Evolutionary conservation across 1,140 invertebrate species (phyloP).

Genomic region (Drosophila busckii): DNA sequence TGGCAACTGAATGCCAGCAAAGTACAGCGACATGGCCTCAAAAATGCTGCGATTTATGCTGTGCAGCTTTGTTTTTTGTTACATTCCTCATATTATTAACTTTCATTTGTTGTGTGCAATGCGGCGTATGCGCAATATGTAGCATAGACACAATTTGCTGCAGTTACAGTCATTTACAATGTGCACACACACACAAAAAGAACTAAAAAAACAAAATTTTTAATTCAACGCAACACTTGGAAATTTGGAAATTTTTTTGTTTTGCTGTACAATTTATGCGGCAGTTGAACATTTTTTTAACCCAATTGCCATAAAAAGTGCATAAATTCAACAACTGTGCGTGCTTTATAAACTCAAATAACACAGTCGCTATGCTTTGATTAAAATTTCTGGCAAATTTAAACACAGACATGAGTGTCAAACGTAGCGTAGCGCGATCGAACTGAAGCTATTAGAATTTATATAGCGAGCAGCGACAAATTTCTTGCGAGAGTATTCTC

Average conservation of each 20-base stretch:
- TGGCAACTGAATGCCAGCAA: slow-evolving; percentile 23
- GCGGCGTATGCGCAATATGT: slow-evolving; percentile 63
- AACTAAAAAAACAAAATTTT: slow-evolving; percentile 7
- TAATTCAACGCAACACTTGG: slow-evolving; percentile 50
- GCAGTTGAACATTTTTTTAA: slow-evolving; percentile 36
- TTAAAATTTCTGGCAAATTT: slow-evolving; percentile 36
- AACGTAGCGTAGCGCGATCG: too few relatives aligned
- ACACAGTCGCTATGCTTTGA: too few relatives aligned
- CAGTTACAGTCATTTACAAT: slow-evolving; percentile 44
- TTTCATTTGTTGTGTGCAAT: slow-evolving; percentile 49
- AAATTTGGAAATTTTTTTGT: slow-evolving; percentile 60
- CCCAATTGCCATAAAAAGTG: slow-evolving; percentile 57
- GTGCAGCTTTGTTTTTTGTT: background rate
- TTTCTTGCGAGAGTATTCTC: too few relatives aligned
- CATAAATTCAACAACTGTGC: too few relatives aligned
- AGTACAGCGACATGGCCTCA: background rate
- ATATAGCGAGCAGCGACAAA: too few relatives aligned
- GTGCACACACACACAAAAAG: slow-evolving; percentile 13
- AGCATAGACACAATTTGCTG: slow-evolving; percentile 51
- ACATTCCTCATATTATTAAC: slow-evolving; percentile 28
- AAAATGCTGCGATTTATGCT: slow-evolving; percentile 22
- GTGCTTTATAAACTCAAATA: too few relatives aligned
- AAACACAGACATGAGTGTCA: background rate
- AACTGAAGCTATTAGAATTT: too few relatives aligned
- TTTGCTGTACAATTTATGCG: slow-evolving; percentile 22